Evolutionary conservation across 2,888 invertebrate genomes (phyloP), one percentile per base, ranked within the genome.

Genomic region (Drosophila mimetica): DNA sequence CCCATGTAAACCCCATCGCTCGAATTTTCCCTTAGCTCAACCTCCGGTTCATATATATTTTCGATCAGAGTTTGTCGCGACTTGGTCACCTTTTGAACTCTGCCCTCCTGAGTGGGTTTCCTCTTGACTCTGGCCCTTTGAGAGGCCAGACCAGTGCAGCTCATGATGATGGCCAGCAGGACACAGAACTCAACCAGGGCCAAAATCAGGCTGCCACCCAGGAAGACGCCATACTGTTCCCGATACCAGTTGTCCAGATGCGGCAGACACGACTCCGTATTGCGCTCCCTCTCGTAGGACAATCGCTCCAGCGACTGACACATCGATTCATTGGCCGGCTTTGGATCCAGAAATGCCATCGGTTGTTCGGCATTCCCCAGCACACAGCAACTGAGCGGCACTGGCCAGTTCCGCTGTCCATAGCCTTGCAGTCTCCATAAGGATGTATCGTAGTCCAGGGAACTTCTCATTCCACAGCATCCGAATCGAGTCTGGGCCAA

Each of bases 381-480:
- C 41, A 92, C 91, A 90, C 97, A 97, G 87, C 96, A 96, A 54
- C 94, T 94, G 4, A 94, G 92, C 37, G 96, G 96, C 20, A 95
- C 95, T 0, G 94, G 92, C 91, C 95, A 92, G 54, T 95, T 94
- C 64, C 94, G 93, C 72, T 95, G 95, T 0, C 96, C 95, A 41
- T 95, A 93, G 71, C 95, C 93, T 83, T 95, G 94, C 50, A 96
- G 92, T 73, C 95, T 94, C 97, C 97, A 97, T 88, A 95, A 92
- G 0, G 96, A 96, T 77, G 95, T 95, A 85, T 96, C 96, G 91
- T 96, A 97, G 92, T 97, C 96, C 67, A 94, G 94, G 7, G 95
- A 95, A 78, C 95, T 95, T 48, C 94, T 94, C 90, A 97, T 95
- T 25, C 96, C 97, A 90, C 97, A 97, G 88, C 97, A 97, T 61